Conservation (phyloP, 92 coral and sea anemone species). For the Porites rus region DNA sequence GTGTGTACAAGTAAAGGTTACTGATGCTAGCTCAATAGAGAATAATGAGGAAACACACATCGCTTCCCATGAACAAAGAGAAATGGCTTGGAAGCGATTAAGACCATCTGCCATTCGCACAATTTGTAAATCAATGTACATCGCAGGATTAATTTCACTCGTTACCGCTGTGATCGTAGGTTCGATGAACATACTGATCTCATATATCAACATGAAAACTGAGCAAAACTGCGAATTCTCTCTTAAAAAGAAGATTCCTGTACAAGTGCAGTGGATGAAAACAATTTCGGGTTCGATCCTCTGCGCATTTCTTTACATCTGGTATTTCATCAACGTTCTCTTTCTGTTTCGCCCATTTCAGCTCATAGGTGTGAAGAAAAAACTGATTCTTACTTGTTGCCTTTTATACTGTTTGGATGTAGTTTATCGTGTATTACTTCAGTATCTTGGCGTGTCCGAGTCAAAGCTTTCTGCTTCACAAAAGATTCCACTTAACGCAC, state of each 20-base stretch:
- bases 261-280: background rate
- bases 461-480: background rate
- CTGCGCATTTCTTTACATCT: background rate
- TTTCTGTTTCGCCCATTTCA: conserved; percentile 17
- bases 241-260: background rate
- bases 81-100: background rate
- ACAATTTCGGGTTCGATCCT: background rate
- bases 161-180: background rate
- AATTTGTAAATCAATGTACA: background rate
- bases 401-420: background rate
- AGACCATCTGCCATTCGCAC: background rate
- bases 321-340: background rate
- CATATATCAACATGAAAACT: background rate
- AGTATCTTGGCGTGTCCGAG: background rate
- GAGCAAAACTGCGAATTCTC: background rate
- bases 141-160: background rate
- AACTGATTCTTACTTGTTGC: background rate
- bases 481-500: background rate
- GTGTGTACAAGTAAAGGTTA: background rate
- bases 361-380: background rate
- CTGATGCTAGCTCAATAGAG: background rate
- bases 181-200: background rate
- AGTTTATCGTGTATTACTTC: background rate
- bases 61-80: background rate
- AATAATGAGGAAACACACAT: background rate